These are phyloP conservation scores for Drosophila kanekoi DNA, from an alignment of 2,888 invertebrate species.

Conservation along the genomic window DNA sequence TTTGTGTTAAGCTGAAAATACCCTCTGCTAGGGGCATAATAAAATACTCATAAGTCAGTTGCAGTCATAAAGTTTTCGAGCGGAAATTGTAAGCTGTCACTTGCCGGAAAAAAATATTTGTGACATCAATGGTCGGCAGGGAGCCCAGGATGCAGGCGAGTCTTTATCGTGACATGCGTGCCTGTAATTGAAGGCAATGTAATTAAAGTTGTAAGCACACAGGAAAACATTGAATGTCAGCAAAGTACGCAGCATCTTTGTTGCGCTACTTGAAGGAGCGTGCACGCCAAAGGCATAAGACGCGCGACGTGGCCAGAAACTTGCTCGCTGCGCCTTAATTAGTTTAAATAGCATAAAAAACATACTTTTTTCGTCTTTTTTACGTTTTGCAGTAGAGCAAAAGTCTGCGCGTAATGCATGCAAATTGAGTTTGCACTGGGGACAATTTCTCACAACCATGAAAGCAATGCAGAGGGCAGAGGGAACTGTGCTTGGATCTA, in stretches of 20 bases:
- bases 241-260: constrained; percentile 14
- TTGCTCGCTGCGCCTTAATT: constrained; percentile 46
- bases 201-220: constrained; percentile 64
- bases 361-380: constrained; percentile 6
- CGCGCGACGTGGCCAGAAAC: constrained; percentile 11
- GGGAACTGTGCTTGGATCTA: no score
- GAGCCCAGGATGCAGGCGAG: constrained; percentile 12
- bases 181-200: constrained; percentile 59
- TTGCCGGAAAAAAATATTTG: constrained; percentile 54
- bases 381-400: constrained; percentile 1
- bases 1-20: no score
- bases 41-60: constrained; percentile 47
- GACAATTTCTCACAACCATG: constrained; percentile 16
- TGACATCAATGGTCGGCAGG: constrained; percentile 40
- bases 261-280: constrained; percentile 4
- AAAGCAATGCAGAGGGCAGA: not conserved
- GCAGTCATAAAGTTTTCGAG: constrained; percentile 43
- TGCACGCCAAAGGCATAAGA: constrained; percentile 18
- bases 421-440: constrained; percentile 55
- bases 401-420: constrained; percentile 50
- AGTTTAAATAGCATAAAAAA: constrained; percentile 41
- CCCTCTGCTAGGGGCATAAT: no score
- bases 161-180: constrained; percentile 25
- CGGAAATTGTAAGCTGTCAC: constrained; percentile 67
- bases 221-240: constrained; percentile 44